phyloP scores from a whole-genome alignment of 2,888 invertebrate genomes.

The Acleris sparsana region DNA sequence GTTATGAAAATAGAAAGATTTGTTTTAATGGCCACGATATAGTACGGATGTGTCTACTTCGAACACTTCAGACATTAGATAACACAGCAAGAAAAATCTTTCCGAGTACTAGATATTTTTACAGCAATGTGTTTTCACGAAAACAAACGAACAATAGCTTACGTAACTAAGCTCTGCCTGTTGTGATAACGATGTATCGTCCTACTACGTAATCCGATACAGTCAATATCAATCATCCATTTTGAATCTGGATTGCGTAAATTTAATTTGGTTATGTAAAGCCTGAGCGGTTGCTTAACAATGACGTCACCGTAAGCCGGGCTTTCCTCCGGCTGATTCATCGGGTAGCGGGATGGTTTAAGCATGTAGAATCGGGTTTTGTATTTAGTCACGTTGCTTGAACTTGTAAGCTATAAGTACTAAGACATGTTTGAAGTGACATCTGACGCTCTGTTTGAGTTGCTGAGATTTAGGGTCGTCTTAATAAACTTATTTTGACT shows the following conservation, averaged over 20 bases:
- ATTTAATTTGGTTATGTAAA: constrained; percentile 42
- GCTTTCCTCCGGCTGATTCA: constrained; percentile 71
- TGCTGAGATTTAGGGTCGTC: too few relatives aligned
- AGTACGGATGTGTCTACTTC: constrained; percentile 15
- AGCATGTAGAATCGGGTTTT: constrained; percentile 1
- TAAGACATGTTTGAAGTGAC: too few relatives aligned
- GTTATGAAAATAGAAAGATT: constrained; percentile 7
- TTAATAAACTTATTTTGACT: too few relatives aligned
- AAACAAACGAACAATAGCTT: constrained; percentile 23
- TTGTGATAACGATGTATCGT: constrained; percentile 21
- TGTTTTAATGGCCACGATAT: constrained; percentile 6
- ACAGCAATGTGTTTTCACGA: constrained; percentile 1
- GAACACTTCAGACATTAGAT: constrained; percentile 19
- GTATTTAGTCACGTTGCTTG: too few relatives aligned
- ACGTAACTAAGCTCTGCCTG: constrained; percentile 23
- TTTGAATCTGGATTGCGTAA: constrained; percentile 29
- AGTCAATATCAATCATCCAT: constrained; percentile 17
- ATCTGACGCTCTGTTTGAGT: too few relatives aligned
- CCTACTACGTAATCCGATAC: constrained; percentile 5
- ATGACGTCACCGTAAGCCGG: constrained; percentile 63
- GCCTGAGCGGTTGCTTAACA: constrained; percentile 19
- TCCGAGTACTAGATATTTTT: constrained; percentile 28
- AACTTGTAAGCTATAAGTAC: too few relatives aligned
- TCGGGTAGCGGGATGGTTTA: constrained; percentile 24
- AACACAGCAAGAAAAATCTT: constrained; percentile 21